Evolutionary conservation across 2,113 vertebrate genomes (phyloP).

Genomic region (Lamprologus callipterus): DNA sequence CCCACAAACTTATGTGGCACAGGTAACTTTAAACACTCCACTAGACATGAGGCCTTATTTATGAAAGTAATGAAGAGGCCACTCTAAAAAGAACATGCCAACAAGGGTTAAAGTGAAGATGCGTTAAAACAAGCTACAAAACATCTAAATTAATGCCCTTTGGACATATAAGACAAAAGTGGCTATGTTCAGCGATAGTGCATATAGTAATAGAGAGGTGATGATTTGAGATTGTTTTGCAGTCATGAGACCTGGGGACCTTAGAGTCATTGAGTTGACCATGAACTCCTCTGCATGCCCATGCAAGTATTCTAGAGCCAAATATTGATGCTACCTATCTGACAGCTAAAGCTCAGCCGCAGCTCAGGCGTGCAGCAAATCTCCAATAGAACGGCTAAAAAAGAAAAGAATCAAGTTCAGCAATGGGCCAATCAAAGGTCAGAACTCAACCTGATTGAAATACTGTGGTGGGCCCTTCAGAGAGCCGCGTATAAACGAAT

Average conservation of each 20-base stretch:
- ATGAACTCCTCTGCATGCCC: neutral
- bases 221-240: neutral
- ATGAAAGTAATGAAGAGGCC: neutral
- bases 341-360: neutral
- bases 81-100: neutral
- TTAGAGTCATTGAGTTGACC: neutral
- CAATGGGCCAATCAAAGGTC: neutral
- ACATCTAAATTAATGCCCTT: neutral
- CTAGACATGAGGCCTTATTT: neutral
- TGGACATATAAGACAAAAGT: neutral
- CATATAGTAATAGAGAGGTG: neutral
- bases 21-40: neutral
- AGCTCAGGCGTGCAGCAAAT: neutral
- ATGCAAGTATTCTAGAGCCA: neutral
- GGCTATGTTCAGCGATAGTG: neutral
- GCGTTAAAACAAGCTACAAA: neutral
- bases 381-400: neutral
- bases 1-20: neutral
- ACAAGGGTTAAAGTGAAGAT: neutral
- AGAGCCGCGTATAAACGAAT: rapidly evolving
- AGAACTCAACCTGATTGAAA: neutral
- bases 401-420: neutral
- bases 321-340: neutral
- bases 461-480: neutral
- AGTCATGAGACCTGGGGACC: neutral